Percentiles rank a stretch among this genome's conserved stretches.
Evolutionary conservation across 2,113 vertebrate species (phyloP).

Genomic region (Phalacrocorax brasilianus): DNA sequence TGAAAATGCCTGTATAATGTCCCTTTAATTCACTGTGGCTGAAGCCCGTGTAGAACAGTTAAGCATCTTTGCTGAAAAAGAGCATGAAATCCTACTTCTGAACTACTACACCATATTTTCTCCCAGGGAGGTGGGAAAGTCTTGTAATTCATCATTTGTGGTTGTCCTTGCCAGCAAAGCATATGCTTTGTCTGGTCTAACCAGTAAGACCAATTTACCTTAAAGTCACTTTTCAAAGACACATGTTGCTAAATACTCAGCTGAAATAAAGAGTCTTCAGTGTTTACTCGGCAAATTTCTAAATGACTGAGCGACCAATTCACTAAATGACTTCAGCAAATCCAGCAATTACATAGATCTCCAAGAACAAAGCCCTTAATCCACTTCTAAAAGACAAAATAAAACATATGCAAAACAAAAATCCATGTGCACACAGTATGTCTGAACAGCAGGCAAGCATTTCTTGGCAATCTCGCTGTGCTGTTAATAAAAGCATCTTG

Average conservation of each 20-base stretch:
- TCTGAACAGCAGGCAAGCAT: not conserved
- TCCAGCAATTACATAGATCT: not conserved
- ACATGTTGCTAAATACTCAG: not conserved
- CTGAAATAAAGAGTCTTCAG: not conserved
- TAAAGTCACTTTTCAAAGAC: not conserved
- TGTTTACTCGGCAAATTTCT: not conserved
- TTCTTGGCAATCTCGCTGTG: not conserved
- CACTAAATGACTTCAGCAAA: not conserved
- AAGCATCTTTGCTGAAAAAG: not conserved
- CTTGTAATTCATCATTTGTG: not conserved
- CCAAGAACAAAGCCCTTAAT: not conserved
- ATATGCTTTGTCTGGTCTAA: not conserved
- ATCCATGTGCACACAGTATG: not conserved
- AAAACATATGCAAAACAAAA: not conserved
- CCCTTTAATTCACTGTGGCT: not conserved
- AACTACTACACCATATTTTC: not conserved
- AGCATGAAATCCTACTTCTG: not conserved
- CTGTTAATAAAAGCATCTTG: slow-evolving; percentile 12
- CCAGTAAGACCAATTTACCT: not conserved
- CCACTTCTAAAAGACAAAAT: not conserved
- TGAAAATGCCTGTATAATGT: not conserved
- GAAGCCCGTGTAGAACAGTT: not conserved
- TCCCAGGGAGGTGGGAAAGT: not conserved
- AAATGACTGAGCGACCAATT: not conserved
- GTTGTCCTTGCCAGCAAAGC: not conserved